Base-by-base conservation (phyloP, 2,113 vertebrate genomes). In the Sylvietta virens region DNA sequence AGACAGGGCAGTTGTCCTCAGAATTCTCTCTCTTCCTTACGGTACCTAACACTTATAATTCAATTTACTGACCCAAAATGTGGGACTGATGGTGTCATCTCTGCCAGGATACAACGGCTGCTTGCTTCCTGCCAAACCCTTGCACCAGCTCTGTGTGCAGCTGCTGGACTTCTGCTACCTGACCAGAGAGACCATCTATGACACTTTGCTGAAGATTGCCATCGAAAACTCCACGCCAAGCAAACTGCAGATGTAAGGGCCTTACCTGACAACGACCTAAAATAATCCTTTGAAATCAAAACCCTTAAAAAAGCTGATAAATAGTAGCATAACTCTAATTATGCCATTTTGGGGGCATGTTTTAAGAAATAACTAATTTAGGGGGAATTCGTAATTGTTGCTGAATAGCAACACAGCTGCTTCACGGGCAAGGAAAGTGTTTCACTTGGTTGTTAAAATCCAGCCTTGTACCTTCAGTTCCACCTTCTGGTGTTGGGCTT, bases 131-230 rank as follows among this genome's bases (percentile, higher is more conserved):
- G 94, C 97, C 31, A 95, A 97, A 28, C 92, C 92, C 0, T 87
- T 99, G 8, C 96, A 98, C 39, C 87, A 94, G 35, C 84, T 98
- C 82, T 98, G 99, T 81, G 76, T 96, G 65, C 97, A 97, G 14
- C 97, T 99, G 4, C 98, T 99, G 7, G 98, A 98, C 97, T 98
- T 99, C 60, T 96, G 98, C 93, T 99, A 98, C 81, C 98, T 99
- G 13, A 94, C 98, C 69, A 98, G 98, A 58, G 94, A 97, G 2
- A 51, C 96, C 42, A 98, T 99, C 88, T 99, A 99, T n/a, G 81
- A 98, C 50, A 97, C 98, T 3, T 42, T 99, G 87, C 86, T 99
- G 78, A 97, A 95, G 82, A 77, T 88, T 1, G 97, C 98, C 57
- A 97, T 98, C 9, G 97, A 98, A 62, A 97, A 98, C 78, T 83